Percentiles rank a stretch among this genome's conserved stretches.
Evolutionary conservation across 1,140 invertebrate genomes (phyloP).

Genomic region (Cepaea nemoralis): DNA sequence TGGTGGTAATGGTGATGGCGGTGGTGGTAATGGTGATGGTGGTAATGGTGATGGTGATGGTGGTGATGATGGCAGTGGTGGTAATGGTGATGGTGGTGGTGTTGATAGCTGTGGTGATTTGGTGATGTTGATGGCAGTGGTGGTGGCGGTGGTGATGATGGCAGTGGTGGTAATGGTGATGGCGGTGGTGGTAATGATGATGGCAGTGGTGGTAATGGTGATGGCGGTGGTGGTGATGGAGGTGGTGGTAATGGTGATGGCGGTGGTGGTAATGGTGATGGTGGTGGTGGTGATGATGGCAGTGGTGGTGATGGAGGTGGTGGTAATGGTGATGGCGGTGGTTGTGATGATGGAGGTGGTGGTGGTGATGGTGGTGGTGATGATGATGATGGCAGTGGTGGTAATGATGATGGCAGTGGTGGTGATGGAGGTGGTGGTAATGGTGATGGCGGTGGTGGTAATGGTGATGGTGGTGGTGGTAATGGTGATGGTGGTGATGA

Average conservation of each 20-base stretch:
- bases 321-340: conserved; percentile 6
- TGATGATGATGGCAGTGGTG: conserved; percentile 5
- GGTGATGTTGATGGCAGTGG: not conserved
- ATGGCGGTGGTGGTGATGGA: no score
- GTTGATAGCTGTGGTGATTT: not conserved
- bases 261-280: conserved; percentile 14
- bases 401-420: not conserved
- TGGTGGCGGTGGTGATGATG: no score
- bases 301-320: not conserved
- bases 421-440: not conserved
- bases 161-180: no score
- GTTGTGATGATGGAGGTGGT: no score
- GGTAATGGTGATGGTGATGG: conserved; percentile 1
- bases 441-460: no score
- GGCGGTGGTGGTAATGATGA: no score
- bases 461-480: no score
- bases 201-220: no score
- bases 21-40: conserved; percentile 7
- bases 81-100: conserved; percentile 4
- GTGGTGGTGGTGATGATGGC: not conserved
- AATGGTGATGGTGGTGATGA: not conserved
- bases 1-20: conserved; percentile 1
- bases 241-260: no score
- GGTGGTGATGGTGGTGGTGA: no score
- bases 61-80: no score